Conservation (phyloP, 1,140 invertebrate genomes). For the Coboldia fuscipes region DNA sequence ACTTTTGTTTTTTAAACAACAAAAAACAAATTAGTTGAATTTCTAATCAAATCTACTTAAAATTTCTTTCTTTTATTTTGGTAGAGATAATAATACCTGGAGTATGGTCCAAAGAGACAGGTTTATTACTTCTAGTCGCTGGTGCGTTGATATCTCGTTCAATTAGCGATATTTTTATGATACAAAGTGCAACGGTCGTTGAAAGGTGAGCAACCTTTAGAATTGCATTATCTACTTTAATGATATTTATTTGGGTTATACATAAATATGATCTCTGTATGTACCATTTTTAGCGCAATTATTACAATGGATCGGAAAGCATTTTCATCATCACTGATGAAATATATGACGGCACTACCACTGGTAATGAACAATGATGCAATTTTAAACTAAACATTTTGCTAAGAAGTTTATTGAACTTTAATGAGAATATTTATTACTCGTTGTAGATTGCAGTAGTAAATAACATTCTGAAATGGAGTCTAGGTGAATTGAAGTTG, state of each 20-base stretch:
- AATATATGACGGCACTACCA: conserved; percentile 64
- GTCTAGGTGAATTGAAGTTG: conserved; percentile 81
- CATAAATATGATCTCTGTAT: conserved; percentile 37
- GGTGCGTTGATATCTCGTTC: conserved; percentile 64
- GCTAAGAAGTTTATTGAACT: too few species aligned
- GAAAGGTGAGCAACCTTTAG: too few species aligned
- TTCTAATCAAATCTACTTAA: background rate
- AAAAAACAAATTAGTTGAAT: background rate
- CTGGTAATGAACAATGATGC: conserved; percentile 32
- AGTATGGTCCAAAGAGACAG: conserved; percentile 46
- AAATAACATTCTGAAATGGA: conserved; percentile 85
- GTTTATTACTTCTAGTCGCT: conserved; percentile 64
- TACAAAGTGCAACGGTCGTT: conserved; percentile 77
- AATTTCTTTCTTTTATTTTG: conserved; percentile 2
- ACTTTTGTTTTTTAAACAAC: background rate
- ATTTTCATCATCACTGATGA: conserved; percentile 53
- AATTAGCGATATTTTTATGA: conserved; percentile 93
- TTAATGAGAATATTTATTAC: conserved; percentile 6
- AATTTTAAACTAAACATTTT: conserved; percentile 5
- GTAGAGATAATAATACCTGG: conserved; percentile 61
- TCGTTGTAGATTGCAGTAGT: conserved; percentile 59
- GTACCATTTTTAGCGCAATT: too few species aligned
- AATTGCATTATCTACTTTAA: too few species aligned
- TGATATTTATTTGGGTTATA: too few species aligned
- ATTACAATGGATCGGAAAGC: conserved; percentile 61